Evolutionary conservation across 2,113 vertebrate species (phyloP).

Genomic region (Chaetorhynchus papuensis): DNA sequence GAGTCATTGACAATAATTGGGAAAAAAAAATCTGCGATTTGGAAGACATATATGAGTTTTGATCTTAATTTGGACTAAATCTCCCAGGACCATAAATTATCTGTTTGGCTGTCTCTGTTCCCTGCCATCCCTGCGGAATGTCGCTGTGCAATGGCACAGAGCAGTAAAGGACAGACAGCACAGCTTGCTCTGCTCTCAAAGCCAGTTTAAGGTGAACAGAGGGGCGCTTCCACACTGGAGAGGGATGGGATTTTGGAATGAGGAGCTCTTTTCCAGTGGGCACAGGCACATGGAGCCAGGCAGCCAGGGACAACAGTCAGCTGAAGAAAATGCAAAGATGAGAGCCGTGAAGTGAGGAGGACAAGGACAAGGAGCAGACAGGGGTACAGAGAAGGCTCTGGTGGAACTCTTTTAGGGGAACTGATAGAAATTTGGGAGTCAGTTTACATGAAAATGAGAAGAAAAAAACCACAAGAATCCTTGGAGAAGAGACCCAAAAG

Average conservation of each 20-base stretch:
- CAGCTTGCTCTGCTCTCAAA: not conserved
- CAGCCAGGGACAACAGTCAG: not conserved
- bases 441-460: not conserved
- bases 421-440: not conserved
- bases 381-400: not conserved
- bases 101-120: not conserved
- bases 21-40: not conserved
- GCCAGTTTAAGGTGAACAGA: not conserved
- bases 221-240: not conserved
- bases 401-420: not conserved
- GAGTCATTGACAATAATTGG: not conserved
- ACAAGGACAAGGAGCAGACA: not conserved
- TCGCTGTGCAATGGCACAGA: not conserved
- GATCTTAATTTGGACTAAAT: constrained; percentile 37
- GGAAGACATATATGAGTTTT: constrained; percentile 10
- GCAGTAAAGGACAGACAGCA: not conserved
- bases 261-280: not conserved
- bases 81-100: constrained; percentile 6
- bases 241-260: not conserved
- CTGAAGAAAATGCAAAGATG: not conserved
- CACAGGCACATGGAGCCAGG: not conserved
- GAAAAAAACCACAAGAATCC: not conserved
- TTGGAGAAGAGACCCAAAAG: not conserved
- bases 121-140: not conserved
- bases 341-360: not conserved